Evolutionary conservation across 1,140 invertebrate genomes (phyloP).

Genomic region (Drosophila bifasciata): DNA sequence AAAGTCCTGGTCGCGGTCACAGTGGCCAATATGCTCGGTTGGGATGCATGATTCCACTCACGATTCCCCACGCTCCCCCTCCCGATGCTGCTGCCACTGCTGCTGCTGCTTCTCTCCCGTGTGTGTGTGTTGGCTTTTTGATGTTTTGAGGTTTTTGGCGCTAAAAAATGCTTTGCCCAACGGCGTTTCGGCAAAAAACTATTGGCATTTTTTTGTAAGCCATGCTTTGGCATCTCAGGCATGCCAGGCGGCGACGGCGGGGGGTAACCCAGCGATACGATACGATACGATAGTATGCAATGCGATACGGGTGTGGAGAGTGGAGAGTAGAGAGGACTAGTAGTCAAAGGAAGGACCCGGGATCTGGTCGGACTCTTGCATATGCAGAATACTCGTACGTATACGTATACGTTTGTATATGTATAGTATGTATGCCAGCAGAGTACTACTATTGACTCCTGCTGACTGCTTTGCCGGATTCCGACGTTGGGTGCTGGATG

Average conservation of each 20-base stretch:
- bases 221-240: constrained; percentile 58
- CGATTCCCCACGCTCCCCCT: constrained; percentile 8
- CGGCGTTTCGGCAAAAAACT: constrained; percentile 65
- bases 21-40: constrained; percentile 67
- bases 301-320: too few species aligned
- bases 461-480: too few species aligned
- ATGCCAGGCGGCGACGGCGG: constrained; percentile 46
- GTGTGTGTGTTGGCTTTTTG: constrained; percentile 68
- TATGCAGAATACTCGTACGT: constrained; percentile 46
- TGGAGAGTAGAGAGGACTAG: background rate
- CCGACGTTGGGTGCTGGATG: background rate
- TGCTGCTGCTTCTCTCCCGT: background rate
- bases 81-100: background rate
- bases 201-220: constrained; percentile 64
- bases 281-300: background rate
- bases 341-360: background rate
- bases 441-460: too few species aligned
- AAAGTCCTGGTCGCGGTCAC: constrained; percentile 53
- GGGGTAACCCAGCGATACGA: background rate
- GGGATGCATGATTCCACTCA: constrained; percentile 40
- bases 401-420: background rate
- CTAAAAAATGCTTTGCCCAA: constrained; percentile 73
- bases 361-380: constrained; percentile 29
- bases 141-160: constrained; percentile 78
- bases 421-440: constrained; percentile 2